Evolutionary conservation across 2,888 invertebrate species (phyloP).

Genomic region (Microctonus brassicae): DNA sequence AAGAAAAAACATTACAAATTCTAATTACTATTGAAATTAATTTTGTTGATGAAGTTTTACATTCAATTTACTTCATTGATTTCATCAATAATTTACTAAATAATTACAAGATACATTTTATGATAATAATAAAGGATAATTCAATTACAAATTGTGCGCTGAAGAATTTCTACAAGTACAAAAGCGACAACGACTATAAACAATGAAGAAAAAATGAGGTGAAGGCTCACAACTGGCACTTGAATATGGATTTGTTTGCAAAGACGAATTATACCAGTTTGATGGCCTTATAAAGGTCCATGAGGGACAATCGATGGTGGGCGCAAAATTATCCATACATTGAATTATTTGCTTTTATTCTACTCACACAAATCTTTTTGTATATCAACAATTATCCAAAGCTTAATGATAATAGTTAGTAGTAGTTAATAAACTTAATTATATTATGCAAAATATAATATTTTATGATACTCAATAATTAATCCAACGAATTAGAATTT

Average conservation of each 20-base stretch:
- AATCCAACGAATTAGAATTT: no score
- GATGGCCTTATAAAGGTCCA: slow-evolving; percentile 65
- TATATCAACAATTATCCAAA: no score
- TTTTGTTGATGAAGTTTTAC: not conserved
- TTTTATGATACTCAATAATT: no score
- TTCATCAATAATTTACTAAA: not conserved
- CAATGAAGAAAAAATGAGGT: slow-evolving; percentile 33
- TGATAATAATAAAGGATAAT: not conserved
- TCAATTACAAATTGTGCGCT: slow-evolving; percentile 9
- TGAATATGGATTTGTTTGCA: slow-evolving; percentile 36
- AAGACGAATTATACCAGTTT: slow-evolving; percentile 63
- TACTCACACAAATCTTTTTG: not conserved
- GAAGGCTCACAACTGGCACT: slow-evolving; percentile 34
- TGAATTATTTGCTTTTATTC: not conserved
- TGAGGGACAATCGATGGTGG: slow-evolving; percentile 49
- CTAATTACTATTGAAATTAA: not conserved
- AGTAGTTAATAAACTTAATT: no score
- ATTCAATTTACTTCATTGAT: not conserved
- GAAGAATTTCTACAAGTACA: slow-evolving; percentile 20
- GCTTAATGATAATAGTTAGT: no score
- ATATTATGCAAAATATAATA: no score
- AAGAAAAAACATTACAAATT: no score
- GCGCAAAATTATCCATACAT: slow-evolving; percentile 16
- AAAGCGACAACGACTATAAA: slow-evolving; percentile 39
- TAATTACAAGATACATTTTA: not conserved